Evolutionary conservation across 92 coral and sea anemone species (phyloP), one percentile per base, ranked within the genome.

Genomic region (Paramuricea clavata): DNA sequence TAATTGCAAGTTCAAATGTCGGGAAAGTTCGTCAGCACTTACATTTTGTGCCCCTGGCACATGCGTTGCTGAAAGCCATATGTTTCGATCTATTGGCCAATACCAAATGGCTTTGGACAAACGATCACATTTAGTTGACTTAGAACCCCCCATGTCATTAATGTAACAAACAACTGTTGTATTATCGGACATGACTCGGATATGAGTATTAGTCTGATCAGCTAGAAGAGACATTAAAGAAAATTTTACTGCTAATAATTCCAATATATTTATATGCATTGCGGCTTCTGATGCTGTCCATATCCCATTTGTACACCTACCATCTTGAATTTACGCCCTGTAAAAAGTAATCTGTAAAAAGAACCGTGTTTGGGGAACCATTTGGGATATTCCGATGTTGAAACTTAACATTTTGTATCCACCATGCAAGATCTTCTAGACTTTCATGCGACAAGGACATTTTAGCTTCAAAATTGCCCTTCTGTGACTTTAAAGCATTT

Each of bases 11-110:
- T 71, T 71, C 30, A 71, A 71, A 11, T 42, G 1, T 16, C 77
- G 49, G 0, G 77, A 71, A 7, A 71, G 77, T n/a, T 21, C 30
- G 54, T 90, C 88, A 0, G 93, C 90, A 30, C 56, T 74, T 4
- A 87, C 73, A 82, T 86, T 90, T n/a, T 36, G 72, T 28, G 26
- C n/a, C 21, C 90, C 88, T 21, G 90, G 90, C 42, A 75, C 49
- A 65, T 86, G 88, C 34, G 93, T 87, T 16, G 90, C 87, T 12
- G 93, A 87, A 19, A 90, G 25, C 87, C 90, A 87, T 49, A 80
- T 86, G 12, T 86, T 86, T 52, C 70, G 41, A 2, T 12, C 83
- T 15, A 72, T 57, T 1, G 93, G 83, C 93, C 93, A 90, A 1
- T 80, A 5, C 93, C 88, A 90, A 36, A 90, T 90, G 0, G 73